Conservation (phyloP, 2,113 vertebrate species). For the Nothocercus julius region DNA sequence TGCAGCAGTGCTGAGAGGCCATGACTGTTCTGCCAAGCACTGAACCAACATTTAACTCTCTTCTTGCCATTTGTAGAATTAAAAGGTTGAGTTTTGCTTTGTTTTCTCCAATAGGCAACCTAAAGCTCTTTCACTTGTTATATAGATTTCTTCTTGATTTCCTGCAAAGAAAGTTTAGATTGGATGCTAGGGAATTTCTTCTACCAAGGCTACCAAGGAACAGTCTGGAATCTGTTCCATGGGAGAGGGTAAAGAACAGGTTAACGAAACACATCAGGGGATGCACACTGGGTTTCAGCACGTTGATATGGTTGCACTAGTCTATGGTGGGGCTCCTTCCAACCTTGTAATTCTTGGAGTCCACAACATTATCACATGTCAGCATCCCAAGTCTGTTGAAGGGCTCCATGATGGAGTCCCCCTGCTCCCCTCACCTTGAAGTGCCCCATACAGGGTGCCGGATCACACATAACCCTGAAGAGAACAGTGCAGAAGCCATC, state of each 20-base stretch:
- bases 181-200: not conserved
- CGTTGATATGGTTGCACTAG: not conserved
- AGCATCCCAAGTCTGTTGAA: not conserved
- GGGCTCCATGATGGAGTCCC: fast-evolving
- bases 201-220: not conserved
- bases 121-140: not conserved
- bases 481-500: not conserved
- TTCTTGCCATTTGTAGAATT: fast-evolving
- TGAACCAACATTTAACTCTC: not conserved
- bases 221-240: not conserved
- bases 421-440: not conserved
- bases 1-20: not conserved
- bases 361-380: not conserved
- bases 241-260: not conserved
- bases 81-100: not conserved
- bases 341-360: not conserved
- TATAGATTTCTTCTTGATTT: not conserved
- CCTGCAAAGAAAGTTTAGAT: not conserved
- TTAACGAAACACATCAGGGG: not conserved
- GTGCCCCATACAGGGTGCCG: not conserved
- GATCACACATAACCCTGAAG: not conserved
- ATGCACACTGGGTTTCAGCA: fast-evolving
- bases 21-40: not conserved
- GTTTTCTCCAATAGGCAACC: not conserved
- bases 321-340: not conserved